Evolutionary conservation across 2,888 invertebrate species (phyloP).

Genomic region (Xanthostigma xanthostigma): DNA sequence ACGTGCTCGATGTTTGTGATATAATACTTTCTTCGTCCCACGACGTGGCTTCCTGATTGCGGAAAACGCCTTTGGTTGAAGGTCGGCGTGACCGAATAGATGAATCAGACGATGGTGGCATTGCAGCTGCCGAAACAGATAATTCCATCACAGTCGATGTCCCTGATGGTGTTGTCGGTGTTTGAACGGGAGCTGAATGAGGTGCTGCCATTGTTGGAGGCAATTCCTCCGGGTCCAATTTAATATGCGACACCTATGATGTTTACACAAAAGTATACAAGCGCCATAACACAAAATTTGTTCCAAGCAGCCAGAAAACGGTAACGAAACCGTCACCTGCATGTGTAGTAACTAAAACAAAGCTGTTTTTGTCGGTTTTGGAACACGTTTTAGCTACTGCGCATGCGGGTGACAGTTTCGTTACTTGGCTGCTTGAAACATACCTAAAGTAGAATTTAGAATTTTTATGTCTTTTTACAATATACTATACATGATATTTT

Average conservation of each 20-base stretch:
- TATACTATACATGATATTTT: too few relatives aligned
- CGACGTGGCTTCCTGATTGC: slow-evolving; percentile 22
- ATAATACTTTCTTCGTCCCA: slow-evolving; percentile 63
- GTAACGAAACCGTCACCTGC: too few relatives aligned
- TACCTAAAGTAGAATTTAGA: too few relatives aligned
- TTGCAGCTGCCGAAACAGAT: slow-evolving; percentile 17
- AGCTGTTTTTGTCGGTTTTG: too few relatives aligned
- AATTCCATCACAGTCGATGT: slow-evolving; percentile 10
- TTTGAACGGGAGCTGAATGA: slow-evolving; percentile 18
- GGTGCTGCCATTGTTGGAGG: slow-evolving; percentile 13
- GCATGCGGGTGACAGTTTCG: too few relatives aligned
- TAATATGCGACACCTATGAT: slow-evolving; percentile 32
- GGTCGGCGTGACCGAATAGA: slow-evolving; percentile 1
- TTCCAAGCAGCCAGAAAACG: too few relatives aligned
- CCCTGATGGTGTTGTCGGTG: slow-evolving; percentile 12
- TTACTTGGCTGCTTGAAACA: too few relatives aligned
- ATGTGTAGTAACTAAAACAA: too few relatives aligned
- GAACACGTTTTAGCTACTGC: too few relatives aligned
- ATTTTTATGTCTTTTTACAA: too few relatives aligned
- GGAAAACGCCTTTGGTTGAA: background rate
- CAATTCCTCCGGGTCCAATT: slow-evolving; percentile 27
- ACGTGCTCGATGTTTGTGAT: slow-evolving; percentile 74
- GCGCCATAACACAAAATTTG: too few relatives aligned
- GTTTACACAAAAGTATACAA: background rate
- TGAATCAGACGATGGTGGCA: slow-evolving; percentile 7